Evolutionary conservation across 1,140 invertebrate genomes (phyloP), one percentile per base, ranked within the genome.

Genomic region (Drosophila ficusphila): DNA sequence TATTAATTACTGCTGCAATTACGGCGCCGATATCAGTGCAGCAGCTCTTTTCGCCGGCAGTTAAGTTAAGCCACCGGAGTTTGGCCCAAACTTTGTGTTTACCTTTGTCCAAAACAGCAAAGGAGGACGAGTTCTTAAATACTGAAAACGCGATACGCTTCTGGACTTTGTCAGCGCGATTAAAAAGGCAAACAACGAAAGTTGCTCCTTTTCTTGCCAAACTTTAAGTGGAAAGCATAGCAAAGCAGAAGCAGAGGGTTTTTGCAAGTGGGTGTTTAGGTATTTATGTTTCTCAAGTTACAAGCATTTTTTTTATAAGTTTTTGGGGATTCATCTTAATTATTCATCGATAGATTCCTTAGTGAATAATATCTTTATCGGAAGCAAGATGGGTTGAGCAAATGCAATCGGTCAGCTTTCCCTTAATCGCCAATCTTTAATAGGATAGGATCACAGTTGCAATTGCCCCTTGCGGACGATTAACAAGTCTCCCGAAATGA

Each of bases 1-100:
- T 79, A 76, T 85, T 83, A 83, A 83, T 85, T 76, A 62, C 75
- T 33, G 61, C 42, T 51, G 36, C 64, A 68, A 68, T 68, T 68
- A 67, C 34, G 16, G 34, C 7, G 11, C 61, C 33, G 25, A 34
- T 67, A 67, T 67, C 64, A 52, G 60, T 52, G 61, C 14, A 48
- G 27, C 33, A 48, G 27, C 33, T 33, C 14, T 41, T 41, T 39
- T 34, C 31, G 36, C 27, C 14, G 18, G 58, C 34, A 49, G 33
- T 65, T 51, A 65, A 39, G 42, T 41, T 65, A 41, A 67, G 60
- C 23, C 34, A 67, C 33, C 33, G 27, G 27, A 65, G 19, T 14
- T 65, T 64, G 23, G n/a, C 18, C n/a, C 41, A 21, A 46, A 46
- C 56, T 46, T 46, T 56, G 18, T 23, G 21, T 46, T 46, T 27